Percentiles rank a stretch among this genome's conserved stretches.
These are phyloP conservation scores for Microtus richardsoni DNA, from an alignment of 2,113 vertebrate genomes.

Conservation along the genomic window DNA sequence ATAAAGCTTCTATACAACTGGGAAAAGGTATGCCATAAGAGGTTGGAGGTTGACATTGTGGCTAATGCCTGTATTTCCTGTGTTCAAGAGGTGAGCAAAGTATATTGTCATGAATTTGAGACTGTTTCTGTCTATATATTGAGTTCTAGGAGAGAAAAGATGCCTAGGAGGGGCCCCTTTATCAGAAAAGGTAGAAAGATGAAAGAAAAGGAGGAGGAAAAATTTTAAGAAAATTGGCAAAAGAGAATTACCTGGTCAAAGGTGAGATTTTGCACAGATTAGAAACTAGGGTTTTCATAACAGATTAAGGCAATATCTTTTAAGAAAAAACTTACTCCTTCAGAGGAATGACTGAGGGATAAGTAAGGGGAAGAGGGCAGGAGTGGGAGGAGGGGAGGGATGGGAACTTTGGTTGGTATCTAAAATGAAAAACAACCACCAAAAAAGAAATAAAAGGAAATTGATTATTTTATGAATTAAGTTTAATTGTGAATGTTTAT, in stretches of 20 bases:
- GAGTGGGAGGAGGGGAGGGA: too few relatives aligned
- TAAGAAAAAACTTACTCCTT: too few relatives aligned
- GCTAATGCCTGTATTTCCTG: neutral
- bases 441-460: neutral
- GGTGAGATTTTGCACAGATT: too few relatives aligned
- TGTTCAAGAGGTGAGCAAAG: neutral
- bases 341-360: too few relatives aligned
- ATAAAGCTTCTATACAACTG: neutral
- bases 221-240: neutral
- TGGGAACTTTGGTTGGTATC: too few relatives aligned
- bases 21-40: neutral
- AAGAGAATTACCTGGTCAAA: neutral
- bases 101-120: neutral
- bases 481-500: neutral
- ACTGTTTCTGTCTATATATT: neutral
- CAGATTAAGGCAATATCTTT: accelerated
- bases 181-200: neutral
- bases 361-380: too few relatives aligned
- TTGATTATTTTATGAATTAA: neutral
- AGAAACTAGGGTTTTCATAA: neutral
- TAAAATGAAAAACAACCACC: too few relatives aligned
- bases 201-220: neutral
- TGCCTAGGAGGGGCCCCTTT: too few relatives aligned
- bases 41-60: accelerated
- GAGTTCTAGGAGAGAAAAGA: neutral